Percentiles rank a stretch among this genome's conserved stretches.
phyloP scores from a whole-genome alignment of 2,888 invertebrate genomes.

The Erynnis tages region DNA sequence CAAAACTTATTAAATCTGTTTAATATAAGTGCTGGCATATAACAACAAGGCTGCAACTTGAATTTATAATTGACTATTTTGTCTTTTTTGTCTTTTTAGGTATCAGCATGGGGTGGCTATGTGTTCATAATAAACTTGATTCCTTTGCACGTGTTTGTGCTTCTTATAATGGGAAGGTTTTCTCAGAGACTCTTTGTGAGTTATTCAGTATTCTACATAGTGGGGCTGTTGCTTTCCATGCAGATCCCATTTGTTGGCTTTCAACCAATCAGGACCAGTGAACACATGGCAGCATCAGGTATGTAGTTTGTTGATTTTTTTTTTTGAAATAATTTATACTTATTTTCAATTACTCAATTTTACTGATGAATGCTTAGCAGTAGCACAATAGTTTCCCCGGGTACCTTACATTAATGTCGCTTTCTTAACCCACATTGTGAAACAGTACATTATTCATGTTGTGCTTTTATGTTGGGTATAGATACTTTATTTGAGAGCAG shows the following conservation, averaged over 20 bases:
- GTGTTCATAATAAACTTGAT: slow-evolving; percentile 99
- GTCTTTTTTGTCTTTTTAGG: slow-evolving; percentile 69
- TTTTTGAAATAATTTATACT: too few species aligned
- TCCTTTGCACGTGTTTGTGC: slow-evolving; percentile 97
- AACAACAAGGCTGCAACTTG: too few species aligned
- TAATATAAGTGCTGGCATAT: too few species aligned
- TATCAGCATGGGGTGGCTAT: slow-evolving; percentile 99
- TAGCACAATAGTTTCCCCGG: too few species aligned
- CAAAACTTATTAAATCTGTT: too few species aligned
- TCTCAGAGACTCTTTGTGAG: slow-evolving; percentile 96
- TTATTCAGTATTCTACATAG: slow-evolving; percentile 97
- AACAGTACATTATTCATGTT: too few species aligned
- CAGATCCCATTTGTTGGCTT: slow-evolving; percentile 98
- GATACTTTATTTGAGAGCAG: too few species aligned
- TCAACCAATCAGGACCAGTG: slow-evolving; percentile 98
- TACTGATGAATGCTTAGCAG: too few species aligned
- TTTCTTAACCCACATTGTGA: too few species aligned
- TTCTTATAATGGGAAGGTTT: slow-evolving; percentile 97
- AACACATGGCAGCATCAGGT: slow-evolving; percentile 99
- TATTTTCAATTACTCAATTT: too few species aligned
- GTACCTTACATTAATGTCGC: too few species aligned
- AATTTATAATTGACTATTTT: neutral
- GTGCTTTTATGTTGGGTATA: too few species aligned
- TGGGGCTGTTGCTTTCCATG: slow-evolving; percentile 98
- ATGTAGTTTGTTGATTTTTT: slow-evolving; percentile 27